Conservation (phyloP, 2,797 vertebrate species). For the Pantherophis vulpinus region DNA sequence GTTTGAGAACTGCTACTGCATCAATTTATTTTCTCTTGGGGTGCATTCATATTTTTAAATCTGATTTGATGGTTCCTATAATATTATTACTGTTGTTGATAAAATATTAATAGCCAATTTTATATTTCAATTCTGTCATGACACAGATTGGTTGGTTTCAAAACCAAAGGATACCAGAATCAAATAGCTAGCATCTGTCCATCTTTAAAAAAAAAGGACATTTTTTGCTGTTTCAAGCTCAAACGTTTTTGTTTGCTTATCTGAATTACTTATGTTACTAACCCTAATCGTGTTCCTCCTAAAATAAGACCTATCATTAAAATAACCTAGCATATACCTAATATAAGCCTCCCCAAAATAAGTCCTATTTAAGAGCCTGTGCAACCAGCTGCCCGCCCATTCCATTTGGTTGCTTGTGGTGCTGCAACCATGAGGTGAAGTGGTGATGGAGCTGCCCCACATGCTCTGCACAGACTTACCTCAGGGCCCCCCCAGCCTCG, state of each 20-base stretch:
- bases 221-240: no score
- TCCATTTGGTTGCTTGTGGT: no score
- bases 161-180: not conserved
- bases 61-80: not conserved
- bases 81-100: not conserved
- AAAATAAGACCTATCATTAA: no score
- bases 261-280: not conserved
- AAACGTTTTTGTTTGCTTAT: not conserved
- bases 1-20: not conserved
- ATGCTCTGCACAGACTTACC: no score
- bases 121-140: not conserved
- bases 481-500: no score
- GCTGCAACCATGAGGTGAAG: no score
- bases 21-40: not conserved
- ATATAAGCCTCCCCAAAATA: no score
- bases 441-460: no score
- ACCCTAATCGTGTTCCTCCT: not conserved
- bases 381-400: no score
- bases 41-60: not conserved
- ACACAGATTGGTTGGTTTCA: not conserved
- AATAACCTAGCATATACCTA: no score
- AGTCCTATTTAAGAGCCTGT: no score
- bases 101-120: not conserved
- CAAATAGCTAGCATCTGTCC: not conserved
- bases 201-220: not conserved